These are phyloP conservation scores for Creontiades dilutus DNA, from an alignment of 2,888 invertebrate species.

Conservation along the genomic window DNA sequence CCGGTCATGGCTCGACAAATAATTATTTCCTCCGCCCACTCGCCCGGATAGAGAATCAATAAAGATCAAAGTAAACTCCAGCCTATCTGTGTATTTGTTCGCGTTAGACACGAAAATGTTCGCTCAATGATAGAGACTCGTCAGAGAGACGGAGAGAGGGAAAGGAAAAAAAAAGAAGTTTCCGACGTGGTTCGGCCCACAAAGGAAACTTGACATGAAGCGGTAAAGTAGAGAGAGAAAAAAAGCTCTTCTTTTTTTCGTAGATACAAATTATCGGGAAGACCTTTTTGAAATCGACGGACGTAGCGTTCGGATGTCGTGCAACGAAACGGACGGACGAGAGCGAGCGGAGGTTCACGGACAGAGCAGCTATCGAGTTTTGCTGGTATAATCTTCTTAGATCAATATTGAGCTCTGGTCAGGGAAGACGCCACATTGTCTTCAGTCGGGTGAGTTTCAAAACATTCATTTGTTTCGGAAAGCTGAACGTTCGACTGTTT, in stretches of 20 bases:
- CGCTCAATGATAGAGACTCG: constrained; percentile 12
- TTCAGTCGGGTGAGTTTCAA: no score
- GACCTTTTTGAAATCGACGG: constrained; percentile 42
- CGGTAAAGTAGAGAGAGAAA: constrained; percentile 12
- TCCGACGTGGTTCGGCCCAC: not conserved
- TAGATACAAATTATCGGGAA: constrained; percentile 32
- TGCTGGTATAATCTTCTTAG: not conserved
- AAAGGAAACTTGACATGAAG: constrained; percentile 40
- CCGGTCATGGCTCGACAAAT: no score
- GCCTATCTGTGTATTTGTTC: constrained; percentile 27
- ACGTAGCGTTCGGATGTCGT: constrained; percentile 22
- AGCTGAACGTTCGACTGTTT: not conserved
- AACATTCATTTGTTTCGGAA: not conserved
- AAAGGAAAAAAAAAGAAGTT: not conserved
- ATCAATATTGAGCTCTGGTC: not conserved
- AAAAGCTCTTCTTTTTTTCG: not conserved
- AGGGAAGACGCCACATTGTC: not conserved
- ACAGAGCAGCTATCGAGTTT: not conserved
- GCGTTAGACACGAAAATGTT: constrained; percentile 23
- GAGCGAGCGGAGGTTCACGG: not conserved
- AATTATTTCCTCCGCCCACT: no score
- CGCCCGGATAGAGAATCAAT: not conserved
- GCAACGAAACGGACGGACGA: not conserved
- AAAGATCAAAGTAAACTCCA: constrained; percentile 3
- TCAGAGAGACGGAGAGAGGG: not conserved